Conservation (phyloP, 1,140 invertebrate genomes). For the Apis laboriosa region DNA sequence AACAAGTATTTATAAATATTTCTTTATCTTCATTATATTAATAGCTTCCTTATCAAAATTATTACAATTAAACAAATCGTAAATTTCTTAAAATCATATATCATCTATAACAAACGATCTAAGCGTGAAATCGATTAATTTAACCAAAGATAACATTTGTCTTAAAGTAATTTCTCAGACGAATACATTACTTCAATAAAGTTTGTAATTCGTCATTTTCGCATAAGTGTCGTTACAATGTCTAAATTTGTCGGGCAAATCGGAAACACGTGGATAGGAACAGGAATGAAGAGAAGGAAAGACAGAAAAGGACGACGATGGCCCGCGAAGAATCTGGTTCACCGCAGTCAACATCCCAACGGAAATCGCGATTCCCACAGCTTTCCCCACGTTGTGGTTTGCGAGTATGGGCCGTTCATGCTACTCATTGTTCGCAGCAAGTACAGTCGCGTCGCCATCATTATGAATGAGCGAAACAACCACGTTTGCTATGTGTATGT, state of each 20-base stretch:
- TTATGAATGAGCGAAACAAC: constrained; percentile 63
- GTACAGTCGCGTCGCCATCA: constrained; percentile 25
- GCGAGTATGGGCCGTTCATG: constrained; percentile 52
- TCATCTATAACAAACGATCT: no score
- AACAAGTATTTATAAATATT: no score
- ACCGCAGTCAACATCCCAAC: constrained; percentile 61
- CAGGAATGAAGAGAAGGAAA: background rate
- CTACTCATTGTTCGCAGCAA: constrained; percentile 60
- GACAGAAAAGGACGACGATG: constrained; percentile 8
- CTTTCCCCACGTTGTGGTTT: constrained; percentile 63
- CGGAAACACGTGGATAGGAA: constrained; percentile 21
- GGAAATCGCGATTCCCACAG: constrained; percentile 73
- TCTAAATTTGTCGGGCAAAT: constrained; percentile 22
- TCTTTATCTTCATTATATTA: no score
- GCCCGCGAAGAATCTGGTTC: constrained; percentile 66
- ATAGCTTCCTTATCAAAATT: no score
- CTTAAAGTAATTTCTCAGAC: background rate
- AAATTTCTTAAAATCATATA: no score
- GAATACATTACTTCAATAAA: constrained; percentile 4
- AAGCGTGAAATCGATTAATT: background rate
- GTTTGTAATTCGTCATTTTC: background rate
- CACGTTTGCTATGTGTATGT: constrained; percentile 8
- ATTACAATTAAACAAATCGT: no score
- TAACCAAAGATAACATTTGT: background rate
- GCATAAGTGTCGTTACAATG: no score